Conservation (phyloP, 2,113 vertebrate genomes). For the Hemiprocne comata region DNA sequence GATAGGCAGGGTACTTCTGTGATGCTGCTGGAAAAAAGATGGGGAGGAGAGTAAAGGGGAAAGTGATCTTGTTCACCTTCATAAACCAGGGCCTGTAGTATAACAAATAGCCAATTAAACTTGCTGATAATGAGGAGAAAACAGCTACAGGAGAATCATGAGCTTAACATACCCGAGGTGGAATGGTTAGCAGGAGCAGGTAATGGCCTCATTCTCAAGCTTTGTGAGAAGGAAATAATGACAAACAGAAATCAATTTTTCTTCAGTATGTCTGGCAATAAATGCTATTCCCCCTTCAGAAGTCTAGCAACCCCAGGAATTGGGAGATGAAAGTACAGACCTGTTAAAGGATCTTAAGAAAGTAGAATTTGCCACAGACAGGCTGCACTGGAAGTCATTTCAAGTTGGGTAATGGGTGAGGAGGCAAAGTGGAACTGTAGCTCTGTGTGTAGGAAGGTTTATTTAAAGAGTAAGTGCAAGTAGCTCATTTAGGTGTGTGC, state of each 20-base stretch:
- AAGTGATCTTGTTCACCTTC: fast-evolving
- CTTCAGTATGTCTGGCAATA: background rate
- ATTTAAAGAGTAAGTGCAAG: background rate
- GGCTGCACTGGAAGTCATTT: background rate
- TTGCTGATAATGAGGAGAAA: background rate
- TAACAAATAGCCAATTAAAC: background rate
- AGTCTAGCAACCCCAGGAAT: background rate
- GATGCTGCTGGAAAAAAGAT: background rate
- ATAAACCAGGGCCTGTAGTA: background rate
- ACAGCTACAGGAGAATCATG: background rate
- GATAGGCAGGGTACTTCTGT: background rate
- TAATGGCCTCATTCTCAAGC: background rate
- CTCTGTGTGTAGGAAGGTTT: background rate
- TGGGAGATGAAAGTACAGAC: background rate
- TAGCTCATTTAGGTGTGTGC: background rate
- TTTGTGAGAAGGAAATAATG: background rate
- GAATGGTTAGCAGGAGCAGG: background rate
- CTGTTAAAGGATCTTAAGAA: background rate
- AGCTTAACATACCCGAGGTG: background rate
- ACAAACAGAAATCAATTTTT: background rate
- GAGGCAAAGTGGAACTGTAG: background rate
- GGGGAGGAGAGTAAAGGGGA: background rate
- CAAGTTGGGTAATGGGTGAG: background rate
- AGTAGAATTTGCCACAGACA: background rate
- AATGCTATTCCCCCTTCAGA: background rate